These are phyloP conservation scores for Globicephala melas DNA, from an alignment of 2,113 vertebrate genomes.

Conservation along the genomic window DNA sequence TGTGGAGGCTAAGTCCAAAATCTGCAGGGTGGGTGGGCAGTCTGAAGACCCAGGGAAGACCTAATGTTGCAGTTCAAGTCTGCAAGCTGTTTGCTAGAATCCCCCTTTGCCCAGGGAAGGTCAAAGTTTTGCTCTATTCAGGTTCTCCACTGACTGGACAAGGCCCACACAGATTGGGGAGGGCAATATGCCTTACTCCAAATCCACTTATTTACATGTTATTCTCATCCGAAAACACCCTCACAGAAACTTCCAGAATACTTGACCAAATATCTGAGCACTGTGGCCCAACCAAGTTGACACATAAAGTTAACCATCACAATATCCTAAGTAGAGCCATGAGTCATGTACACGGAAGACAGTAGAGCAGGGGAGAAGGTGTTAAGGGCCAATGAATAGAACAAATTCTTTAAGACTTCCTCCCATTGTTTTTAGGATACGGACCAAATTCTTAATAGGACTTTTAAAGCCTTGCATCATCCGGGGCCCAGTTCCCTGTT, in stretches of 20 bases:
- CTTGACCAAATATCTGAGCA: background rate
- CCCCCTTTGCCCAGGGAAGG: background rate
- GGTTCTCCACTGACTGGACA: background rate
- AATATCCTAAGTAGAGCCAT: background rate
- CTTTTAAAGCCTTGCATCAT: background rate
- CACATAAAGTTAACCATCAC: background rate
- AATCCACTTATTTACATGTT: background rate
- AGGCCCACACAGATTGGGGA: background rate
- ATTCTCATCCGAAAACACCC: background rate
- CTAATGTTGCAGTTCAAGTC: background rate
- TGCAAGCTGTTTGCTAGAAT: background rate
- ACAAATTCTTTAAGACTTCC: background rate
- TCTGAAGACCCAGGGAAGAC: background rate
- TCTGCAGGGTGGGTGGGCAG: background rate
- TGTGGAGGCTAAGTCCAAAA: background rate
- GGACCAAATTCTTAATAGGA: background rate
- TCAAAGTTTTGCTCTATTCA: background rate
- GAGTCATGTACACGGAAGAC: background rate
- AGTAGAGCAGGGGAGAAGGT: background rate
- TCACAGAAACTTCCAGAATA: background rate
- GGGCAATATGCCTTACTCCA: background rate
- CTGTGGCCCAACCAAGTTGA: background rate
- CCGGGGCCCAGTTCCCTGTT: background rate
- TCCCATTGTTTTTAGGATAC: background rate
- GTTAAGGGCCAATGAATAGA: background rate